Conservation (phyloP, 2,113 vertebrate species). For the Lota lota region DNA sequence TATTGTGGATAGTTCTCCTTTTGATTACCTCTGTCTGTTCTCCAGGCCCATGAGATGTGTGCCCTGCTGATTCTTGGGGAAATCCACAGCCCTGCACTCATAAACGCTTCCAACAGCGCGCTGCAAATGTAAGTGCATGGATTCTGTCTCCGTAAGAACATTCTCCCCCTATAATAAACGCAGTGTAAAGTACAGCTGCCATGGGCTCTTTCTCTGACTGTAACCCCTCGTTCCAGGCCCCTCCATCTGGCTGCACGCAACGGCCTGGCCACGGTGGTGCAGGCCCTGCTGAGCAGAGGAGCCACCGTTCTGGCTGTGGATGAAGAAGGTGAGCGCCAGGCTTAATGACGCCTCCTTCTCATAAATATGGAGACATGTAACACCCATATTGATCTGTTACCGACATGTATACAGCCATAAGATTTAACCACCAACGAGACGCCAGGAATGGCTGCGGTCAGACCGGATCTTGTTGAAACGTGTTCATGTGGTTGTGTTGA, state of each 20-base stretch:
- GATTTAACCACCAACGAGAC: no score
- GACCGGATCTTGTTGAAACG: background rate
- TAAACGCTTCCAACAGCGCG: conserved; percentile 94
- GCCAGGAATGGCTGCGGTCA: no score
- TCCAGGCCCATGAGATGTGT: conserved; percentile 96
- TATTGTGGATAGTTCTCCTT: background rate
- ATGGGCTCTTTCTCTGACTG: background rate
- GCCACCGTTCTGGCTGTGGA: conserved; percentile 97
- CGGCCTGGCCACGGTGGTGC: conserved; percentile 91
- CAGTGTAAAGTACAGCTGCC: background rate
- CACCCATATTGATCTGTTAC: background rate
- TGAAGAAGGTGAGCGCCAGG: conserved; percentile 84
- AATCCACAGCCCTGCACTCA: conserved; percentile 93
- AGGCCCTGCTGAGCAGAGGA: conserved; percentile 93
- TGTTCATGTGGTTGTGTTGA: background rate
- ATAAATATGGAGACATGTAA: no score
- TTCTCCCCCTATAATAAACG: no score
- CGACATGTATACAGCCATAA: background rate
- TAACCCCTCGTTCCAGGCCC: conserved; percentile 74
- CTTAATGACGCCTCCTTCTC: no score
- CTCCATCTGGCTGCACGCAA: conserved; percentile 95
- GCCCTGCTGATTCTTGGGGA: conserved; percentile 97
- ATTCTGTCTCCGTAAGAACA: no score
- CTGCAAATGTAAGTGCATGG: conserved; percentile 89
- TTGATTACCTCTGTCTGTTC: background rate